Evolutionary conservation across 2,888 invertebrate species (phyloP).

Genomic region (Pocota personata): DNA sequence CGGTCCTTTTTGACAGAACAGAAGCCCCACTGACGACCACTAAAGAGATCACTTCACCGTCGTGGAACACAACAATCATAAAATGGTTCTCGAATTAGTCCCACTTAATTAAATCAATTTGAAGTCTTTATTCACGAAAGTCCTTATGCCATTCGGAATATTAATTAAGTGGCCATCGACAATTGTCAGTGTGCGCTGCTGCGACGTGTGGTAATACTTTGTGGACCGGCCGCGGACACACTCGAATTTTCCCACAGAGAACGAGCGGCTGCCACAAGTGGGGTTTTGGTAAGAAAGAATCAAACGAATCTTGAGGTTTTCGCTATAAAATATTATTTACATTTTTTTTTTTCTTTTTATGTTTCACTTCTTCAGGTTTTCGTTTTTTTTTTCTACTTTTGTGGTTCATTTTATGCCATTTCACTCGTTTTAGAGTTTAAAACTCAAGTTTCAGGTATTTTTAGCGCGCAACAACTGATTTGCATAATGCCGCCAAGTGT

Average conservation of each 20-base stretch:
- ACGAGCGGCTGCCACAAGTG: not conserved
- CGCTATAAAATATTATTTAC: not conserved
- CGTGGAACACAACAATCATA: slow-evolving; percentile 37
- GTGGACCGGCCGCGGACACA: not conserved
- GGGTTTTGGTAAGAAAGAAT: not conserved
- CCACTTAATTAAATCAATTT: slow-evolving; percentile 73
- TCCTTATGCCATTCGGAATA: slow-evolving; percentile 72
- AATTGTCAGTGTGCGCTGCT: slow-evolving; percentile 28
- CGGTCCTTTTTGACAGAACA: slow-evolving; percentile 15
- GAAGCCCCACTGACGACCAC: slow-evolving; percentile 44
- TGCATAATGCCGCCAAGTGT: slow-evolving; percentile 11
- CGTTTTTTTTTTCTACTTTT: not conserved
- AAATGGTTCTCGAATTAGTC: slow-evolving; percentile 64
- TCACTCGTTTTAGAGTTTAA: slow-evolving; percentile 2
- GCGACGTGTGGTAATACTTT: not conserved
- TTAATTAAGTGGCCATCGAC: slow-evolving; percentile 69
- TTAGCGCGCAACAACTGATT: slow-evolving; percentile 27
- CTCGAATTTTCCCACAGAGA: slow-evolving; percentile 24
- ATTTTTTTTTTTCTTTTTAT: not conserved
- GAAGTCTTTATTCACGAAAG: slow-evolving; percentile 71
- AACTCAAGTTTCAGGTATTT: slow-evolving; percentile 38
- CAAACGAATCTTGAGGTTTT: slow-evolving; percentile 12
- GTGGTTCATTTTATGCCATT: not conserved
- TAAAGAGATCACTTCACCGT: slow-evolving; percentile 48
- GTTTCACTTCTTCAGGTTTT: too few species aligned